Evolutionary conservation across 2,113 vertebrate species (phyloP).

Genomic region (Rhegmatorhina hoffmannsi): DNA sequence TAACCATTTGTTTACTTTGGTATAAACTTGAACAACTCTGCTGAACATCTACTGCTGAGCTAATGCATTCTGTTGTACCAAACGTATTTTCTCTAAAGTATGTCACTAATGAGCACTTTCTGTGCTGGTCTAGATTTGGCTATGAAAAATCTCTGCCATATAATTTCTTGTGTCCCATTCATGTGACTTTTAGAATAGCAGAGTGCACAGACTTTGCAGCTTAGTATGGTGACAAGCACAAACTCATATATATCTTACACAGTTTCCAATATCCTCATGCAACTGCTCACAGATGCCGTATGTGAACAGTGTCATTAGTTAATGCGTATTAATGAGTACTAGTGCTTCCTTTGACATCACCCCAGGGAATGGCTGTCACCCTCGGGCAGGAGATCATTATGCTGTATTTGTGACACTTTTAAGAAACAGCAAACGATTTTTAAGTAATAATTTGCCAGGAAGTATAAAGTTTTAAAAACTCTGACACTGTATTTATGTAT

Average conservation of each 20-base stretch:
- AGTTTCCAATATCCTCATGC: background rate
- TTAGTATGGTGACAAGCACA: background rate
- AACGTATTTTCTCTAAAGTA: background rate
- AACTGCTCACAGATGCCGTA: background rate
- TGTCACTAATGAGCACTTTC: background rate
- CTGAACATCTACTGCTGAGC: background rate
- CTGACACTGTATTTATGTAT: background rate
- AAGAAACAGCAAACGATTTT: background rate
- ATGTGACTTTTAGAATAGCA: background rate
- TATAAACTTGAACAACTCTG: background rate
- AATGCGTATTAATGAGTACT: background rate
- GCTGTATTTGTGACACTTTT: background rate
- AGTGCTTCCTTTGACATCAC: background rate
- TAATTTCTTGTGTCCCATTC: background rate
- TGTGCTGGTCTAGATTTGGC: background rate
- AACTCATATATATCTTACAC: background rate
- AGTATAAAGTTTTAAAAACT: background rate
- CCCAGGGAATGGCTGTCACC: background rate
- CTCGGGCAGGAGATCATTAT: fast-evolving
- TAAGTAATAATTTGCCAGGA: background rate
- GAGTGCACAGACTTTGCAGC: background rate
- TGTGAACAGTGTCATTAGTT: fast-evolving
- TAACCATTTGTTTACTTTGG: background rate
- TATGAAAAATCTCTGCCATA: background rate
- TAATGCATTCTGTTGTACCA: background rate